phyloP scores from a whole-genome alignment of 2,797 vertebrate species.

The Prunella strophiata region DNA sequence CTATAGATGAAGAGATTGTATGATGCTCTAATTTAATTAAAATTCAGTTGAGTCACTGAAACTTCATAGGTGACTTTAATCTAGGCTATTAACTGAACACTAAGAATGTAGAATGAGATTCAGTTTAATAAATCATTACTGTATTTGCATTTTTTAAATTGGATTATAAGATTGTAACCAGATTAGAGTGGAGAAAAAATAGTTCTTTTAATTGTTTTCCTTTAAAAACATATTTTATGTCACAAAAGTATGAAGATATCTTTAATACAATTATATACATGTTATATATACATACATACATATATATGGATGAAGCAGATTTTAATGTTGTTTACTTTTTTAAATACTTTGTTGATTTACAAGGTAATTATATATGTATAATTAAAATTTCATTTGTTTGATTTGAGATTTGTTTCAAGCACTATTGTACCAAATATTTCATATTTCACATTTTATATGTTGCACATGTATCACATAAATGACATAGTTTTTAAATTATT shows the following conservation, averaged over 20 bases:
- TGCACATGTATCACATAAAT: constrained; percentile 81
- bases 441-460: constrained; percentile 86
- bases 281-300: constrained; percentile 84
- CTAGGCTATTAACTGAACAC: constrained; percentile 78
- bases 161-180: constrained; percentile 82
- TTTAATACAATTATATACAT: constrained; percentile 84
- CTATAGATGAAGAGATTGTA: constrained; percentile 78
- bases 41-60: constrained; percentile 78
- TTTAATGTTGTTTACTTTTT: constrained; percentile 89
- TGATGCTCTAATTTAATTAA: constrained; percentile 81
- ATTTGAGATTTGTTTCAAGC: constrained; percentile 85
- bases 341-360: constrained; percentile 85
- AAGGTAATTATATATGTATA: constrained; percentile 83
- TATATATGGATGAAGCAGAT: constrained; percentile 85
- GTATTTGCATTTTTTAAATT: constrained; percentile 80
- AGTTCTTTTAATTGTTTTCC: constrained; percentile 82
- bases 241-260: constrained; percentile 83
- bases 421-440: constrained; percentile 88
- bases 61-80: constrained; percentile 81
- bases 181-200: constrained; percentile 82
- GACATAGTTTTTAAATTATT: constrained; percentile 86
- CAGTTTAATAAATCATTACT: constrained; percentile 80
- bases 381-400: constrained; percentile 83
- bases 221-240: constrained; percentile 86
- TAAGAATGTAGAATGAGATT: constrained; percentile 81